Percentiles rank a stretch among this genome's conserved stretches.
Conservation (phyloP, 2,888 invertebrate genomes). For the Lissonota sp. region DNA sequence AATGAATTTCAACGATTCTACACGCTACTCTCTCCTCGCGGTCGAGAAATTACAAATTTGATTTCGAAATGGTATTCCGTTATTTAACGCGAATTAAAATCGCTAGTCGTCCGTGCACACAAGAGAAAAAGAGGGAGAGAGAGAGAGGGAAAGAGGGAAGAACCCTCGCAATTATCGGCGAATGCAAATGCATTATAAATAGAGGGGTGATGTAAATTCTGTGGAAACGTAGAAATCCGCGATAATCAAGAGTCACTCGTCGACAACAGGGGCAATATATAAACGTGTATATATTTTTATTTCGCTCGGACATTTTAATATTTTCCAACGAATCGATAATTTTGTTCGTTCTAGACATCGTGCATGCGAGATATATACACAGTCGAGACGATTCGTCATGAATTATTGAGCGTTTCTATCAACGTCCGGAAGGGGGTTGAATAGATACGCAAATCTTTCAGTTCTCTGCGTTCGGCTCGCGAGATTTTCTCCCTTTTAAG, state of each 20-base stretch:
- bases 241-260: constrained; percentile 19
- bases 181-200: constrained; percentile 57
- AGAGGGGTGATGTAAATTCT: constrained; percentile 36
- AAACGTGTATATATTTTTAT: constrained; percentile 45
- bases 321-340: constrained; percentile 45
- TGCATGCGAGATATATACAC: constrained; percentile 3
- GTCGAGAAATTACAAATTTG: constrained; percentile 44
- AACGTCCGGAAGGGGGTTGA: constrained; percentile 25
- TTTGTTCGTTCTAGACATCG: constrained; percentile 5
- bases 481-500: background rate
- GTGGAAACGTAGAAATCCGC: constrained; percentile 44
- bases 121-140: background rate
- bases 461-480: constrained; percentile 8
- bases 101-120: background rate
- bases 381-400: constrained; percentile 57
- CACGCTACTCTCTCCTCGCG: background rate
- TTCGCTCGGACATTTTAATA: background rate
- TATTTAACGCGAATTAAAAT: constrained; percentile 51
- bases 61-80: constrained; percentile 49
- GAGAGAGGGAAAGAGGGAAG: background rate
- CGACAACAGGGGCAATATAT: constrained; percentile 12
- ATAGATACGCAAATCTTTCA: constrained; percentile 43
- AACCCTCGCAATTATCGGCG: constrained; percentile 46
- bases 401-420: constrained; percentile 49
- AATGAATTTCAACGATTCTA: background rate